These are phyloP conservation scores for Megaustenia siamemsis DNA, from an alignment of 2,888 invertebrate genomes.

Conservation along the genomic window DNA sequence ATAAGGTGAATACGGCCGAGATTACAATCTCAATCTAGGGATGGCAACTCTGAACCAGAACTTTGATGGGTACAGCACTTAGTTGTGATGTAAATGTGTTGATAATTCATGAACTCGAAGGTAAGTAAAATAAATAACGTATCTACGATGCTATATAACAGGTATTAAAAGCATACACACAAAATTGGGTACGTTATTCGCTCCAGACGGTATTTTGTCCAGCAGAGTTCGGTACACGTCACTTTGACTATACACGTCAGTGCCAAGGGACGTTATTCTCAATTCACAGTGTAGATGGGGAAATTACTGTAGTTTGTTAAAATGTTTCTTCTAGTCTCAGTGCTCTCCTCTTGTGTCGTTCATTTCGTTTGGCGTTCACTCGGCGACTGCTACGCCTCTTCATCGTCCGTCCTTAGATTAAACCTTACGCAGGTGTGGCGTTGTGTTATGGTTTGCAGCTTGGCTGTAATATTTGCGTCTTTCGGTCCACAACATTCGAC, in stretches of 20 bases:
- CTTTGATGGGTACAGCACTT: too few relatives aligned
- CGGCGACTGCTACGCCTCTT: too few relatives aligned
- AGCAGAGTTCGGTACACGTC: not conserved
- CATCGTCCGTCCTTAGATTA: too few relatives aligned
- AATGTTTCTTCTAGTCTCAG: not conserved
- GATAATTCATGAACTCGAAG: not conserved
- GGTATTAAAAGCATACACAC: not conserved
- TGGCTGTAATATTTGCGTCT: too few relatives aligned
- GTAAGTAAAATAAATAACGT: not conserved
- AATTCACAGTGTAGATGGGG: not conserved
- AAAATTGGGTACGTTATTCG: not conserved
- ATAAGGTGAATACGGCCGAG: too few relatives aligned
- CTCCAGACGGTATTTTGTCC: not conserved
- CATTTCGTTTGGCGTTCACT: too few relatives aligned
- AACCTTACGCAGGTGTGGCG: not conserved
- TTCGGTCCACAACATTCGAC: too few relatives aligned
- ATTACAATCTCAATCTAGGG: too few relatives aligned
- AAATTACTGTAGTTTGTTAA: not conserved
- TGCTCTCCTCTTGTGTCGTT: not conserved
- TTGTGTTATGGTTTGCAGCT: too few relatives aligned
- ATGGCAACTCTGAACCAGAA: too few relatives aligned
- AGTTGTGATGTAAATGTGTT: too few relatives aligned
- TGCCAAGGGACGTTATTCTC: constrained; percentile 5
- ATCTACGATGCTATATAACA: not conserved
- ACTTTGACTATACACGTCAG: constrained; percentile 17